phyloP scores from a whole-genome alignment of 2,113 vertebrate species.

The Mus pahari region DNA sequence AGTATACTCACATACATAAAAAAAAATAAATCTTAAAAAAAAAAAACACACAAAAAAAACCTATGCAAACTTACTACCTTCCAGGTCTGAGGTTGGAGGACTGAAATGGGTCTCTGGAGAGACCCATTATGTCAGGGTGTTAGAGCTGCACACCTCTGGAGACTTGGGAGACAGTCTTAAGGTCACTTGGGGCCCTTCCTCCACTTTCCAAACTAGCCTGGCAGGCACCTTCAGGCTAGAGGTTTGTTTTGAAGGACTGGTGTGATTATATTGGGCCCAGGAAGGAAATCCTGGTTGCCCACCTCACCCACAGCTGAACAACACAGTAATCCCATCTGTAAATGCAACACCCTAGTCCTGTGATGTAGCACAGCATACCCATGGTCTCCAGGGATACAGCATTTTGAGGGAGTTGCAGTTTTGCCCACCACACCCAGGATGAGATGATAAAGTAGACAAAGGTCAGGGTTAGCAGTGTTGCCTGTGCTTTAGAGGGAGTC shows the following conservation, averaged over 20 bases:
- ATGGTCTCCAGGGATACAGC: background rate
- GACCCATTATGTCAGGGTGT: background rate
- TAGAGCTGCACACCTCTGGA: background rate
- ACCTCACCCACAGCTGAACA: background rate
- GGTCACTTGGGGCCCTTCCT: background rate
- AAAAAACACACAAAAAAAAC: too few species aligned
- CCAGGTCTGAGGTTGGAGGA: background rate
- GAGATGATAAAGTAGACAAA: constrained; percentile 25
- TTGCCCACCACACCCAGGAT: background rate
- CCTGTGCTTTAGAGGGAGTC: background rate
- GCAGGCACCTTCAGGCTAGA: background rate
- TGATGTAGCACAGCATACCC: background rate
- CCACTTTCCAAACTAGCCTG: background rate
- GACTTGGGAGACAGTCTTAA: background rate
- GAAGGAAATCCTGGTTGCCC: background rate
- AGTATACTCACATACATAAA: too few species aligned
- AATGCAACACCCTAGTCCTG: background rate
- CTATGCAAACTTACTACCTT: background rate
- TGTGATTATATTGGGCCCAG: background rate
- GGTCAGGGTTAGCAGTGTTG: background rate
- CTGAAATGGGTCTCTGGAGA: background rate
- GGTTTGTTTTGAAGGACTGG: background rate
- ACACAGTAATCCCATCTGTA: background rate
- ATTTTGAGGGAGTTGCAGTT: background rate
- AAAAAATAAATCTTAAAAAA: too few species aligned